Conservation (phyloP, 2,888 invertebrate species). For the Mimas tiliae region DNA sequence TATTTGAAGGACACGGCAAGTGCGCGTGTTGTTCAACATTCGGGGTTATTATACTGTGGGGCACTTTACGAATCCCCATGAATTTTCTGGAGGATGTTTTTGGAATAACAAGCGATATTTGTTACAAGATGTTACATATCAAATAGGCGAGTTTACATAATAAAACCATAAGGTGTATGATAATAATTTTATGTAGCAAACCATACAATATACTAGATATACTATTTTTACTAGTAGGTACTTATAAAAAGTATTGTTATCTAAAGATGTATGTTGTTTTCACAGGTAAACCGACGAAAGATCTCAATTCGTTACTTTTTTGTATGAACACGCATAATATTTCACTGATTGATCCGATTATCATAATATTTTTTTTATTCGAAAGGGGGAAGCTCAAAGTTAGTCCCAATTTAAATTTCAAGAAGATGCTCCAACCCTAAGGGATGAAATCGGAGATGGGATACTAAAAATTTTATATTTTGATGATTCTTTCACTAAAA, state of each 20-base stretch:
- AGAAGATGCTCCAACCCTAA: no score
- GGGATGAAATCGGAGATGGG: no score
- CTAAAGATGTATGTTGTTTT: no score
- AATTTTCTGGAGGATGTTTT: slow-evolving; percentile 49
- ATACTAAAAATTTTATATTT: no score
- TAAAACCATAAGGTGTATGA: slow-evolving; percentile 44
- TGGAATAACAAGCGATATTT: slow-evolving; percentile 45
- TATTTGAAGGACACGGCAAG: slow-evolving; percentile 51
- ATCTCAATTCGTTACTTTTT: no score
- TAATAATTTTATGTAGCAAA: slow-evolving; percentile 27
- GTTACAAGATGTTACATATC: slow-evolving; percentile 49
- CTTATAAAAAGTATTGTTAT: background rate
- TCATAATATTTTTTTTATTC: no score
- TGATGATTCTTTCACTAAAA: no score
- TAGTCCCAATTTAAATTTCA: no score
- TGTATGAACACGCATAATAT: no score
- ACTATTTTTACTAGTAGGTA: background rate
- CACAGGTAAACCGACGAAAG: no score
- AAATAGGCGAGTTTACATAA: slow-evolving; percentile 51
- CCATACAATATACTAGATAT: background rate
- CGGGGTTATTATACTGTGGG: slow-evolving; percentile 29
- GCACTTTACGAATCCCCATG: slow-evolving; percentile 39
- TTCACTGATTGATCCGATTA: no score
- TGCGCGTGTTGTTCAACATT: slow-evolving; percentile 43
- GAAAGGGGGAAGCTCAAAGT: no score